Conservation (phyloP, 2,888 invertebrate species). For the Alloscopus bannaensis region DNA sequence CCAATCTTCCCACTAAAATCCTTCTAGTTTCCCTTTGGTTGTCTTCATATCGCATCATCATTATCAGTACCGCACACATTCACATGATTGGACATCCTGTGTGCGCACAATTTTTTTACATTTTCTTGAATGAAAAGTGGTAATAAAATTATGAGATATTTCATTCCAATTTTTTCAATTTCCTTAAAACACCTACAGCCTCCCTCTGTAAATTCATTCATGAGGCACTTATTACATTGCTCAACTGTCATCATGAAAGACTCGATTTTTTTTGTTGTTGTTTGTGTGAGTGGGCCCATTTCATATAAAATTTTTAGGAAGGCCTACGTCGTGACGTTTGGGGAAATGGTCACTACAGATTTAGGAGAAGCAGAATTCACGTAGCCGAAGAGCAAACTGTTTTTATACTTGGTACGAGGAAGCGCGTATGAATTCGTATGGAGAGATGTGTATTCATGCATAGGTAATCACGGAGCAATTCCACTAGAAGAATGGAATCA, state of each 20-base stretch:
- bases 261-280: too few relatives aligned
- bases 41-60: constrained; percentile 1
- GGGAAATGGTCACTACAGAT: neutral
- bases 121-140: constrained; percentile 35
- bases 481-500: constrained; percentile 61
- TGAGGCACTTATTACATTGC: constrained; percentile 25
- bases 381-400: neutral
- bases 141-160: constrained; percentile 25
- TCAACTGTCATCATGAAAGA: too few relatives aligned
- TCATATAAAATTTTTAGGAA: too few relatives aligned
- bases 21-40: neutral
- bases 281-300: neutral
- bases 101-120: constrained; percentile 1
- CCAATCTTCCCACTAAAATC: neutral
- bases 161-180: constrained; percentile 16
- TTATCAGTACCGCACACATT: constrained; percentile 45
- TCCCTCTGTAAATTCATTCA: constrained; percentile 46
- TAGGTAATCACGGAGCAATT: constrained; percentile 18
- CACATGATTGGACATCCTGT: constrained; percentile 24
- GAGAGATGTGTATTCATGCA: constrained; percentile 53
- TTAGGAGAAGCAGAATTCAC: neutral
- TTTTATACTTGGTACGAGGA: neutral
- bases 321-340: too few relatives aligned
- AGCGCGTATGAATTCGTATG: neutral
- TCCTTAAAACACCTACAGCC: constrained; percentile 17